Evolutionary conservation across 2,888 invertebrate genomes (phyloP).

Genomic region (Poecilobothrus nobilitatus): DNA sequence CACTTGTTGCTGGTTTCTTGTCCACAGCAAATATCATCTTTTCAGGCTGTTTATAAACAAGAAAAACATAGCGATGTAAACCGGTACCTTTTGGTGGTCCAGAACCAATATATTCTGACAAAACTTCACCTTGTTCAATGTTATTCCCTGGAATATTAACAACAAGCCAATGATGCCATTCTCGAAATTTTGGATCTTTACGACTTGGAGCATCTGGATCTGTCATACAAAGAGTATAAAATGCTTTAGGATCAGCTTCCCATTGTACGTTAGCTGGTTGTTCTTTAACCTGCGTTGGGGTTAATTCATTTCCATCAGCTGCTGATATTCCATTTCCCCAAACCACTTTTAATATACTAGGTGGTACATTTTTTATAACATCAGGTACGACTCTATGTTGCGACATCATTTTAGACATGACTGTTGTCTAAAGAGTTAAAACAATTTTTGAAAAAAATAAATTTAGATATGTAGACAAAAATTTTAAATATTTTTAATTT

Average conservation of each 20-base stretch:
- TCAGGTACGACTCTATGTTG: no score
- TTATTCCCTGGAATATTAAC: slow-evolving; percentile 67
- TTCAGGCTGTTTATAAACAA: slow-evolving; percentile 54
- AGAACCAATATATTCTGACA: slow-evolving; percentile 68
- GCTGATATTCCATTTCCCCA: slow-evolving; percentile 43
- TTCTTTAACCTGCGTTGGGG: slow-evolving; percentile 53
- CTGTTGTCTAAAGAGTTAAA: no score
- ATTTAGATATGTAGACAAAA: no score
- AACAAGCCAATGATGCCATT: slow-evolving; percentile 83
- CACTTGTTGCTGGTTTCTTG: slow-evolving; percentile 38
- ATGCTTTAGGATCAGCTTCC: slow-evolving; percentile 42
- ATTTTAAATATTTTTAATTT: no score
- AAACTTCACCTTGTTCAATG: slow-evolving; percentile 58
- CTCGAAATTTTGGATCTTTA: slow-evolving; percentile 62
- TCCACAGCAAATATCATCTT: slow-evolving; percentile 44
- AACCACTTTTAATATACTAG: slow-evolving; percentile 18
- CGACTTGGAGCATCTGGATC: slow-evolving; percentile 62
- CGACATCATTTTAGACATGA: no score
- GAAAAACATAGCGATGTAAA: slow-evolving; percentile 54
- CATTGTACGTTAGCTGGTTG: slow-evolving; percentile 29
- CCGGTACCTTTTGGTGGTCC: slow-evolving; percentile 64
- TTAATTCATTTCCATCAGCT: slow-evolving; percentile 57
- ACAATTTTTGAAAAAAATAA: no score
- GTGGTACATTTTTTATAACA: no score
- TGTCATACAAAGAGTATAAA: slow-evolving; percentile 69